Percentiles rank a stretch among this genome's conserved stretches.
Evolutionary conservation across 2,113 vertebrate genomes (phyloP).

Genomic region (Pimephales promelas): DNA sequence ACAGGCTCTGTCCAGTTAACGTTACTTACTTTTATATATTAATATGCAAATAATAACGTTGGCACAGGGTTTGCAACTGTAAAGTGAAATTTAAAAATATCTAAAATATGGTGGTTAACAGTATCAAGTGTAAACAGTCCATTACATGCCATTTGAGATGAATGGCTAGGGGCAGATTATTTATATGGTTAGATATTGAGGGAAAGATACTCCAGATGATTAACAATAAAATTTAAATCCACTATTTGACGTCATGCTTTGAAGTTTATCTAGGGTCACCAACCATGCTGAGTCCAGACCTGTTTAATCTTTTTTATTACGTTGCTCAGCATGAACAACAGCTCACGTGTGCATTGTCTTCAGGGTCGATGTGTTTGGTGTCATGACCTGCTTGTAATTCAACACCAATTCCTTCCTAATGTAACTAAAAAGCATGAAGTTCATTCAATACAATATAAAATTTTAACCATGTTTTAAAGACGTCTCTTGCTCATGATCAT

Average conservation of each 20-base stretch:
- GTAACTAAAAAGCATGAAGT: neutral
- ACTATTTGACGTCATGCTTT: neutral
- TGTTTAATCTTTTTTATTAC: conserved; percentile 14
- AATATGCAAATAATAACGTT: neutral
- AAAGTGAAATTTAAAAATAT: neutral
- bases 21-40: neutral
- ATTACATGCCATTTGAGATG: neutral
- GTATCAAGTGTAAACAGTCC: neutral
- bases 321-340: neutral
- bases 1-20: neutral
- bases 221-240: neutral
- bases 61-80: neutral
- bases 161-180: neutral
- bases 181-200: neutral
- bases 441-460: neutral
- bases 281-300: neutral
- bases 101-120: neutral
- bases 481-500: no score
- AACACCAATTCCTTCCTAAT: neutral
- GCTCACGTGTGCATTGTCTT: neutral
- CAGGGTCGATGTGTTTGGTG: neutral
- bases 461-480: no score
- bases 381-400: neutral
- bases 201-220: conserved; percentile 1
- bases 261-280: neutral